phyloP scores from a whole-genome alignment of 2,888 invertebrate genomes.

The Caenorhabditis parvicauda region DNA sequence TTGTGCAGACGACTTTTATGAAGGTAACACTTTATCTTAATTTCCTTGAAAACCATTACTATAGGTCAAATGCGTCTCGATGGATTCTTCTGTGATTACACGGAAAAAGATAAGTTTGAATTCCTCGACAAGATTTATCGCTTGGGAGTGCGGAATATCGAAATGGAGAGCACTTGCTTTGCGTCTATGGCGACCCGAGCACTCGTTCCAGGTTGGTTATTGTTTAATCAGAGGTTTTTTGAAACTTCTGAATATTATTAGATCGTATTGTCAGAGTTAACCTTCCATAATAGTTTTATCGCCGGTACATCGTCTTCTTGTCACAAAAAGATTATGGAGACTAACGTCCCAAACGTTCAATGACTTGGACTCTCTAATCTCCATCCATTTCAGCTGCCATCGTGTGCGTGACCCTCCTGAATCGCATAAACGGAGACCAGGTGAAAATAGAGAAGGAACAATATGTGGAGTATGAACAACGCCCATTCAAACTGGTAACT shows the following conservation, averaged over 20 bases:
- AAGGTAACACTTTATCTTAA: too few species aligned
- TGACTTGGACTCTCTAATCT: background rate
- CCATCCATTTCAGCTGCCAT: conserved; percentile 72
- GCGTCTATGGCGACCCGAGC: conserved; percentile 90
- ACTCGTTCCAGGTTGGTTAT: conserved; percentile 31
- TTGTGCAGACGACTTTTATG: conserved; percentile 96
- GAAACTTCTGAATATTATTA: too few species aligned
- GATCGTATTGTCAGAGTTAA: too few species aligned
- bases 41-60: too few species aligned
- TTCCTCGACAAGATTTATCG: conserved; percentile 74
- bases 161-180: conserved; percentile 86
- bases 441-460: conserved; percentile 42
- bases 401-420: conserved; percentile 85
- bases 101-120: conserved; percentile 83
- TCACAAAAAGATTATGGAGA: too few species aligned
- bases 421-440: conserved; percentile 90
- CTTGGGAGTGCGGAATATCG: conserved; percentile 86
- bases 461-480: conserved; percentile 54
- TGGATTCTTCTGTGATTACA: conserved; percentile 93
- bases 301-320: too few species aligned
- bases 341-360: background rate
- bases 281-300: too few species aligned
- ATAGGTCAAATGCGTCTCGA: conserved; percentile 88
- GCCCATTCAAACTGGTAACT: conserved; percentile 54
- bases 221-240: background rate